Conservation (phyloP, 2,888 invertebrate genomes). For the Gastracanthus pulcherrimus region DNA sequence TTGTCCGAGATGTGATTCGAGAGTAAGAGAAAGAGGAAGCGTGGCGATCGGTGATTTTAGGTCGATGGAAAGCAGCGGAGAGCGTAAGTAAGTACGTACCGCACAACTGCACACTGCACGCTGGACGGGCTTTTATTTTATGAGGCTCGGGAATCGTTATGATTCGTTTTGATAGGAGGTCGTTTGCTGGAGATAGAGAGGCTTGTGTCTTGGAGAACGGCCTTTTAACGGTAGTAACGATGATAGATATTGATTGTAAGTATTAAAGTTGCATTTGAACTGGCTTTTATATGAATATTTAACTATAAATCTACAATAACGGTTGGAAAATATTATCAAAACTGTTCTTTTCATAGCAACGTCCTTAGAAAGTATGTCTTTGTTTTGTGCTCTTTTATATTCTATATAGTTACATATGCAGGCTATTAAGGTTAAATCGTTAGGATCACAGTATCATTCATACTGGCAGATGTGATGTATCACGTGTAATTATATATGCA, state of each 20-base stretch:
- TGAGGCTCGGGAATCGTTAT: conserved; percentile 27
- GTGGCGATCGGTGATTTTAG: conserved; percentile 24
- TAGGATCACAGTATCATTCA: neutral
- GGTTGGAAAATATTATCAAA: neutral
- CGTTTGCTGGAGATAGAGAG: neutral
- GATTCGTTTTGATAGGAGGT: conserved; percentile 18
- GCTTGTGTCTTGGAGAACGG: neutral
- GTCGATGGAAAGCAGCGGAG: conserved; percentile 26
- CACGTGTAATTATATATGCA: neutral
- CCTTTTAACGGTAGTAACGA: neutral
- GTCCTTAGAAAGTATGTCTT: neutral
- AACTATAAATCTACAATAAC: neutral
- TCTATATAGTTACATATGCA: neutral
- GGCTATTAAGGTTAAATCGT: neutral
- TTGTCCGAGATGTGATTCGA: neutral
- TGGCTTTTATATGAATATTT: neutral
- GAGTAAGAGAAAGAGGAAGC: neutral
- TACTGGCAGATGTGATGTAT: neutral
- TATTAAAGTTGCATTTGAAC: neutral
- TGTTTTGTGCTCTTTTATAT: neutral
- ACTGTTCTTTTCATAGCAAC: neutral
- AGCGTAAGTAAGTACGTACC: neutral
- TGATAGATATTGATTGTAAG: neutral
- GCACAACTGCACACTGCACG: neutral
- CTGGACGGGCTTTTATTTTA: conserved; percentile 24